Percentiles rank a stretch among this genome's conserved stretches.
These are phyloP conservation scores for Poecilia gillii DNA, from an alignment of 2,797 vertebrate species.

Conservation along the genomic window DNA sequence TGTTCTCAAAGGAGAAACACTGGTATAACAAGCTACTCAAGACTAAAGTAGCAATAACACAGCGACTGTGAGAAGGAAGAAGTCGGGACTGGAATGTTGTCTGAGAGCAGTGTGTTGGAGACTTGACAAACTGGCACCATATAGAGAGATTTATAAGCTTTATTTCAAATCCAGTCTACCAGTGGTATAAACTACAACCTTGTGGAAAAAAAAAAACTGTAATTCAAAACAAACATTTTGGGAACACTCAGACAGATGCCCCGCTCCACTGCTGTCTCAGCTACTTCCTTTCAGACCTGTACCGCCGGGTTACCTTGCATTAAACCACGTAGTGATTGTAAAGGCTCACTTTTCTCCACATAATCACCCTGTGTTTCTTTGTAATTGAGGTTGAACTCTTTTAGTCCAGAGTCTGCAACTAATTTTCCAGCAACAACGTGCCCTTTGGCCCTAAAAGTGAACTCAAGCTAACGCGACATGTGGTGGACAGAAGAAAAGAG, in stretches of 20 bases:
- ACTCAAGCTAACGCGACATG: neutral
- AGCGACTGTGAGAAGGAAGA: neutral
- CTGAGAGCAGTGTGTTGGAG: neutral
- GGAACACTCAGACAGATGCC: neutral
- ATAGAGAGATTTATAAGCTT: neutral
- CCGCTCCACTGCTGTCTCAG: neutral
- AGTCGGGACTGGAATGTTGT: neutral
- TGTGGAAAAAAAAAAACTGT: neutral
- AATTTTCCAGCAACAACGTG: neutral
- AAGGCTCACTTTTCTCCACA: neutral
- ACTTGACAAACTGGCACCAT: neutral
- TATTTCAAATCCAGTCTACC: neutral
- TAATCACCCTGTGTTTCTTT: neutral
- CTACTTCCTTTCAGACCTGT: neutral
- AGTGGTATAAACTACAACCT: neutral
- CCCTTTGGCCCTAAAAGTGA: neutral
- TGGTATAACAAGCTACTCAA: neutral
- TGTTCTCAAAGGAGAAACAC: neutral
- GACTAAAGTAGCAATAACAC: neutral
- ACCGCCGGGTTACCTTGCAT: neutral
- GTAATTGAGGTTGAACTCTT: neutral
- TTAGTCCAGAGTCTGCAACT: neutral
- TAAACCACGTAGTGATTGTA: neutral
- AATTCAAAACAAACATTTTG: neutral
- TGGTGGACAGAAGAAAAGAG: neutral